Conservation (phyloP, 2,888 invertebrate species). For the Amphipoea lucens region DNA sequence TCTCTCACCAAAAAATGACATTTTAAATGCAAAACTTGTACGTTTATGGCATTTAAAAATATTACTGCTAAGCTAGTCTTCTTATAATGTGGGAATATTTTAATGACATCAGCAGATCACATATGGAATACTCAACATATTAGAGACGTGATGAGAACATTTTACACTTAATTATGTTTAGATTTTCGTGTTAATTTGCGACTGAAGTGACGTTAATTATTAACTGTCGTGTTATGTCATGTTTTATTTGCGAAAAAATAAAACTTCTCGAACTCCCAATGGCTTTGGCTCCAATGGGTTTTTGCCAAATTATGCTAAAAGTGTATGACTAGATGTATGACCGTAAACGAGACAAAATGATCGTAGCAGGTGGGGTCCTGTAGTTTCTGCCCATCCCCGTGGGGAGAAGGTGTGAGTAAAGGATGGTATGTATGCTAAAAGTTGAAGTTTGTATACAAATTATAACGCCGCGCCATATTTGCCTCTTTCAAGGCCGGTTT, state of each 20-base stretch:
- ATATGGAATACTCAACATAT: constrained; percentile 59
- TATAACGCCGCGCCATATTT: not conserved
- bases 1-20: not conserved
- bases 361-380: too few species aligned
- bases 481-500: not conserved
- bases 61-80: not conserved
- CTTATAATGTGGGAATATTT: constrained; percentile 58
- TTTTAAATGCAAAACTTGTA: constrained; percentile 43
- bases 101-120: constrained; percentile 59
- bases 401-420: too few species aligned
- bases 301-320: not conserved
- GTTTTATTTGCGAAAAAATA: constrained; percentile 7
- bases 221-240: constrained; percentile 21
- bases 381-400: too few species aligned
- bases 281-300: too few species aligned
- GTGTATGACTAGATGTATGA: too few species aligned
- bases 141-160: constrained; percentile 46
- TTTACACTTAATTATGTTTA: not conserved
- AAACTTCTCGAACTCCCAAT: not conserved
- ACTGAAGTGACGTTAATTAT: constrained; percentile 19
- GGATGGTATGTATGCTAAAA: not conserved
- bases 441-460: too few species aligned
- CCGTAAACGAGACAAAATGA: too few species aligned
- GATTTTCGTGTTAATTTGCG: constrained; percentile 20
- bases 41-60: constrained; percentile 31